Percentiles rank a stretch among this genome's conserved stretches.
Conservation (phyloP, 2,888 invertebrate genomes). For the Ethmia dodecea region DNA sequence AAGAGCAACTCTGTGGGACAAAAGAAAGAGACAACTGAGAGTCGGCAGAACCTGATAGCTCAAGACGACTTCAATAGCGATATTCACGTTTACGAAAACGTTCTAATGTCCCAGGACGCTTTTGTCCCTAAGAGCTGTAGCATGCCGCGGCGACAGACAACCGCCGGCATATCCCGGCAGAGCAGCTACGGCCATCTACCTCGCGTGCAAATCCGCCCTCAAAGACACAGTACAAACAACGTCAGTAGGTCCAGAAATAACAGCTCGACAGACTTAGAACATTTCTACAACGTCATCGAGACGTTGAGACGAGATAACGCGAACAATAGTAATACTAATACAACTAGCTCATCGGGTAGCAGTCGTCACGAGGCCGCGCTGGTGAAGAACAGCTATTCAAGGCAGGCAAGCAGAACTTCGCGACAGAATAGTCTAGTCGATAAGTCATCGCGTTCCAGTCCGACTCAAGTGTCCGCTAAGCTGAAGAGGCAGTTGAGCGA, state of each 20-base stretch:
- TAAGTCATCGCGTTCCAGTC: constrained; percentile 36
- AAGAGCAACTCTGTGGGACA: constrained; percentile 71
- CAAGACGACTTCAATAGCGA: constrained; percentile 53
- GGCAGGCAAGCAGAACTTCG: constrained; percentile 29
- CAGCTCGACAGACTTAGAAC: constrained; percentile 51
- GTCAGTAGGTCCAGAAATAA: constrained; percentile 43
- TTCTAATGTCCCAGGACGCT: constrained; percentile 44
- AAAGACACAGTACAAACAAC: constrained; percentile 51
- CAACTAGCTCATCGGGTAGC: constrained; percentile 54
- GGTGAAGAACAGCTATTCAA: constrained; percentile 25
- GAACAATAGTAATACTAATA: constrained; percentile 28
- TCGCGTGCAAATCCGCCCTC: constrained; percentile 52
- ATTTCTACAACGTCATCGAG: constrained; percentile 61
- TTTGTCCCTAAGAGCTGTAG: constrained; percentile 64
- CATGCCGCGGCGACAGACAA: constrained; percentile 63
- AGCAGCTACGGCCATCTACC: constrained; percentile 62
- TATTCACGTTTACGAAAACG: constrained; percentile 68
- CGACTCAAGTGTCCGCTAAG: constrained; percentile 30
- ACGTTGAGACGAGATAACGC: constrained; percentile 43
- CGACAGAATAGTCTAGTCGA: constrained; percentile 60
- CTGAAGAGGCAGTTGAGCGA: constrained; percentile 58
- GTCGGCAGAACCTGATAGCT: constrained; percentile 63
- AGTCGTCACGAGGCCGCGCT: constrained; percentile 34
- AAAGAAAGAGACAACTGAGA: constrained; percentile 62
- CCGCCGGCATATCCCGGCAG: constrained; percentile 51